Conservation (phyloP, 30 jellyfish, hydroid and myxozoan genomes). For the Aurelia aurita complex sp. Pacific region DNA sequence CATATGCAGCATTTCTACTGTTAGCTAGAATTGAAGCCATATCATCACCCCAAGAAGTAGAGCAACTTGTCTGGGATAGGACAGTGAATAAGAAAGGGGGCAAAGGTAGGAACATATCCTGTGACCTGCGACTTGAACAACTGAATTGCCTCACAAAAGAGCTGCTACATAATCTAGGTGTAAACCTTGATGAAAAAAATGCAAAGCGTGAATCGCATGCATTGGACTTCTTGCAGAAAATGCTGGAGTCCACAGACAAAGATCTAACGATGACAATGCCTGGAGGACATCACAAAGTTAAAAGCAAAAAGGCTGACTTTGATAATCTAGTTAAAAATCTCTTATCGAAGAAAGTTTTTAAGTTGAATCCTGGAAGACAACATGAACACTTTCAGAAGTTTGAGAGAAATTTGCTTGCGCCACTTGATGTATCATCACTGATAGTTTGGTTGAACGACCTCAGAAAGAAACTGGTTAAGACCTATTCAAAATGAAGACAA, state of each 20-base stretch:
- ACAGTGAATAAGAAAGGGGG: conserved; percentile 23
- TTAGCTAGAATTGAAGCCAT: background rate
- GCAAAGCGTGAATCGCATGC: conserved; percentile 33
- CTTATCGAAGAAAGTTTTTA: background rate
- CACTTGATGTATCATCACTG: background rate
- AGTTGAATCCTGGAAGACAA: conserved; percentile 6
- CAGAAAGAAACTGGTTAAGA: background rate
- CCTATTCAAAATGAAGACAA: background rate
- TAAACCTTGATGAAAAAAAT: conserved; percentile 19
- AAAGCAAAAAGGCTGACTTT: conserved; percentile 7
- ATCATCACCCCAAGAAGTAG: background rate
- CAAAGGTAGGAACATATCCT: conserved; percentile 17
- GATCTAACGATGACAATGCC: background rate
- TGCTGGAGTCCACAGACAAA: conserved; percentile 8
- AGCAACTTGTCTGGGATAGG: conserved; percentile 22
- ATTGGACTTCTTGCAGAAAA: background rate
- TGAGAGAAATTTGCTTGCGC: background rate
- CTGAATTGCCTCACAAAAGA: conserved; percentile 15
- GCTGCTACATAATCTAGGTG: conserved; percentile 5
- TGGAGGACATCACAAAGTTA: conserved; percentile 22
- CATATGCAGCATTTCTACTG: conserved; percentile 6
- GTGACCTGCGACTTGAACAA: conserved; percentile 20
- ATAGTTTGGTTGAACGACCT: background rate
- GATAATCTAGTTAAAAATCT: conserved; percentile 8
- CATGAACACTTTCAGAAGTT: conserved; percentile 3